phyloP scores from a whole-genome alignment of 2,797 vertebrate species.

The Pseudopleuronectes americanus region DNA sequence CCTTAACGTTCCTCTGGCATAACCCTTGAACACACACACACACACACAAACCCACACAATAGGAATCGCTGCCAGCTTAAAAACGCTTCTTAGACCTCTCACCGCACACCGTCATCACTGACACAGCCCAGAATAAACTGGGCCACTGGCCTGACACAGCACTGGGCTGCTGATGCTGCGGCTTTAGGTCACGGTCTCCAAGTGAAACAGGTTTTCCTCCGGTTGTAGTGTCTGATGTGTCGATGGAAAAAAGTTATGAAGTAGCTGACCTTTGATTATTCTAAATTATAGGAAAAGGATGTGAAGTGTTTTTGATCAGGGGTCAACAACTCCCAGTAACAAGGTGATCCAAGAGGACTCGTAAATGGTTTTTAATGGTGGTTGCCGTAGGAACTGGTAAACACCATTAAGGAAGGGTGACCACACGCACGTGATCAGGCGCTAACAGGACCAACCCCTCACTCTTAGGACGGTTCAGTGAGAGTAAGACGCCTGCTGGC shows the following conservation, averaged over 20 bases:
- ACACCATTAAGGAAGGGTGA: slow-evolving; percentile 57
- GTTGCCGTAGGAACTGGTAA: slow-evolving; percentile 72
- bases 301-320: slow-evolving; percentile 53
- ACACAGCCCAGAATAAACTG: slow-evolving; percentile 53
- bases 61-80: slow-evolving; percentile 38
- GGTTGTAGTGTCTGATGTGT: slow-evolving; percentile 1
- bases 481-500: slow-evolving; percentile 32
- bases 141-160: slow-evolving; percentile 34
- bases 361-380: slow-evolving; percentile 62
- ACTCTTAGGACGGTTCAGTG: slow-evolving; percentile 6
- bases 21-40: slow-evolving; percentile 32
- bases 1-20: slow-evolving; percentile 1
- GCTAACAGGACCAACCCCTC: background rate
- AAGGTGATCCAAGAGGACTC: slow-evolving; percentile 58
- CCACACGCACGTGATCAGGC: slow-evolving; percentile 15
- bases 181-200: slow-evolving; percentile 41
- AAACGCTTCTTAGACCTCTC: slow-evolving; percentile 54
- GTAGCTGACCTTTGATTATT: slow-evolving; percentile 50
- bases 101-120: slow-evolving; percentile 48
- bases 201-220: slow-evolving; percentile 48
- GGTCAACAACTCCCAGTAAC: slow-evolving; percentile 67
- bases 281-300: slow-evolving; percentile 57
- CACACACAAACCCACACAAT: slow-evolving; percentile 29
- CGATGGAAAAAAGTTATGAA: slow-evolving; percentile 34
- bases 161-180: slow-evolving; percentile 48